Base-by-base conservation (phyloP, 2,888 invertebrate species). In the Xanthia togata region DNA sequence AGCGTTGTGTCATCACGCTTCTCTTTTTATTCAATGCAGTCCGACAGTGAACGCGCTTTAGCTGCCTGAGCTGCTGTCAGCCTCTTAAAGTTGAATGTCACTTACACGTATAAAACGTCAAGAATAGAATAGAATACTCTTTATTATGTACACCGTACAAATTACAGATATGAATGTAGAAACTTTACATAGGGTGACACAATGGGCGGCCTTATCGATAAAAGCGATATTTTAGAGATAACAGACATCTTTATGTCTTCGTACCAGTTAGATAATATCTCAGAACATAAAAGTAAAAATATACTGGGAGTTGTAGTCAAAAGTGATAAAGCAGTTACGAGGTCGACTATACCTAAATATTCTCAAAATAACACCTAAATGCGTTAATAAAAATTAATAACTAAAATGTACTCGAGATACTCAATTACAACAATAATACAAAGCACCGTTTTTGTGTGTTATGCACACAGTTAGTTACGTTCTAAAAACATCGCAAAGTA, bases 381-480 rank as follows among this genome's bases (percentile, higher is more conserved):
- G 38, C 31, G 31, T 65, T 64, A 2, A n/a, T n/a, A n/a, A n/a
- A 1, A 64, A 12, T 57, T 38, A 44, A 35, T 31, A n/a, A 20
- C 12, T 20, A 11, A 41, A 76, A 62, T n/a, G 23, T 31, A 63
- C 20, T 38, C 6, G 23, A 70, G 70, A 41, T 53, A 26, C 17
- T 17, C 11, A 67, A 73, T 73, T 38, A 65, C 14, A 35, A 35
- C 35, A 35, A 59, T 17, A 50, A 53, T 14, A 20, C 50, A 17
- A 47, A 79, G 14, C 47, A 71, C 63, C 47, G 55, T 63, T 70
- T 78, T 41, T 55, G 12, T 35, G 20, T 62, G 20, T 20, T 44
- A 44, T 23, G 77, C 9, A 35, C 17, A 80, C 55, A 55, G 73
- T 79, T 72, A 72, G 80, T 80, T 80, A 73, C 62, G 47, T 73